Base-by-base conservation (phyloP, 2,888 invertebrate species). In the Phengaris arion region DNA sequence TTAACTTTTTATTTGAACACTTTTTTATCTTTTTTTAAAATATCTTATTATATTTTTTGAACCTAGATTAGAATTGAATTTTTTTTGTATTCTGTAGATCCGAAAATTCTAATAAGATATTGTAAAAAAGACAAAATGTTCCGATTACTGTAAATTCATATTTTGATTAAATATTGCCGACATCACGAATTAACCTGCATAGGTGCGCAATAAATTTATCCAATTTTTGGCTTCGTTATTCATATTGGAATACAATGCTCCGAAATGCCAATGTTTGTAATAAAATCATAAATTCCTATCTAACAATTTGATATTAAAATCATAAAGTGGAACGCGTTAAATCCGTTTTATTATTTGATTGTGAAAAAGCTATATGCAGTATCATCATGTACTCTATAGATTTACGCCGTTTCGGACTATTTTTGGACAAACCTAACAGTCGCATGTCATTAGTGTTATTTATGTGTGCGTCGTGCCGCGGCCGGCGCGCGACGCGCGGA, bases 381-480 rank as follows among this genome's bases (percentile, higher is more conserved):
- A 70, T 70, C 70, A 72, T 72, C 51, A 48, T 54, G 72, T 72
- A 72, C 72, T 59, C 45, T 74, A 77, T 78, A 74, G 76, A 77
- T 78, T 77, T 75, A 51, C 74, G 68, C 22, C n/a, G 55, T 75
- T 75, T 75, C 68, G 69, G 76, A 74, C 72, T 72, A 75, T 77
- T 77, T 78, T 77, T 72, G 57, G 76, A 70, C 77, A 72, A 77
- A 76, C 77, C 74, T 68, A 72, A 87, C 88, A 89, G 88, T 88
- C 88, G 88, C 88, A 87, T 88, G 89, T 92, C 92, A 90, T 92
- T 91, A 92, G 88, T 82, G 88, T 89, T 91, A 91, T 92, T 91
- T 91, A 92, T 89, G 89, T 86, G 86, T 82, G 82, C 83, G 82
- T 83, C 89, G 89, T 89, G 89, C 76, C 84, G 85, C 81, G 88